Conservation (phyloP, 2,797 vertebrate species). For the Lutjanus argentimaculatus region DNA sequence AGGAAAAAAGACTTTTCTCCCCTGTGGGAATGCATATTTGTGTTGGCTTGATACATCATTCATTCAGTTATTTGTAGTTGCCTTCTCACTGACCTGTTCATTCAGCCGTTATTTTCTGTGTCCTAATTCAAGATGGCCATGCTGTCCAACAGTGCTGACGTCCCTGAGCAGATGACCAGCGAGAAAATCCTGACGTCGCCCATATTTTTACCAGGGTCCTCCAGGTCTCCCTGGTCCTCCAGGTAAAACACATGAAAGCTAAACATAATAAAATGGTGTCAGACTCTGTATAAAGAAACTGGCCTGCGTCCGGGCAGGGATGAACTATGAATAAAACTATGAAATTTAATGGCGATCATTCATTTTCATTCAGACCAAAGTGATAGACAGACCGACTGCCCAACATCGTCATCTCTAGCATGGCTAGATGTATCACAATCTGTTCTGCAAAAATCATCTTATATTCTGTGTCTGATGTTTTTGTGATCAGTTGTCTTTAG, state of each 20-base stretch:
- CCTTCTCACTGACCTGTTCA: not conserved
- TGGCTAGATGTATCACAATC: not conserved
- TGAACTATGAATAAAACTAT: not conserved
- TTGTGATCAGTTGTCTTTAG: conserved; percentile 1
- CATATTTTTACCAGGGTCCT: conserved; percentile 91
- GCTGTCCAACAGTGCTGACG: conserved; percentile 91
- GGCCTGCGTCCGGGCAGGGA: conserved; percentile 11
- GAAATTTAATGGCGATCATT: not conserved
- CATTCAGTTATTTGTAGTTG: conserved; percentile 13
- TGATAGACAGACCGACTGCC: not conserved
- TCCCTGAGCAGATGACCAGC: conserved; percentile 91
- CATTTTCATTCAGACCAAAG: too few relatives aligned
- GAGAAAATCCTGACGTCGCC: conserved; percentile 91
- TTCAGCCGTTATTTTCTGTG: conserved; percentile 5
- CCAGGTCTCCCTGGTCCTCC: conserved; percentile 92
- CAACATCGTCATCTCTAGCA: not conserved
- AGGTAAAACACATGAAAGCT: conserved; percentile 84
- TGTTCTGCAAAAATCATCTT: not conserved
- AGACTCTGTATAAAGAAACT: conserved; percentile 11
- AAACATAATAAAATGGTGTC: conserved; percentile 15
- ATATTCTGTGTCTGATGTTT: not conserved
- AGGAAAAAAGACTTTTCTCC: conserved; percentile 1
- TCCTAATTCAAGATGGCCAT: conserved; percentile 88
- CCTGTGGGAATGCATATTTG: not conserved
- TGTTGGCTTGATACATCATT: conserved; percentile 7